Evolutionary conservation across 1,140 invertebrate genomes (phyloP), one percentile per base, ranked within the genome.

Genomic region (Ganaspis sp.): DNA sequence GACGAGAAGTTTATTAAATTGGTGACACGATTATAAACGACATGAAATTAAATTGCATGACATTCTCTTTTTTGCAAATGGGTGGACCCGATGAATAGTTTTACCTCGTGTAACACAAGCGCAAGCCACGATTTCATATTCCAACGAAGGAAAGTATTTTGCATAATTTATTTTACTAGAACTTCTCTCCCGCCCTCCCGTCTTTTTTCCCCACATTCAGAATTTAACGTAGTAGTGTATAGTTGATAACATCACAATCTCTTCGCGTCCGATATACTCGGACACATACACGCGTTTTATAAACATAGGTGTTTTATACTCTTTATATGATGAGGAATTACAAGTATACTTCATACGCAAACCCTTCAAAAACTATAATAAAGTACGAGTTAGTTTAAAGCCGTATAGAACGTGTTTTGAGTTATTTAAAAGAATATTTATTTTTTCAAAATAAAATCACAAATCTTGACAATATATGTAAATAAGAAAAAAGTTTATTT

Each of bases 151-250:
- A 88, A 88, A 88, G 83, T 88, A 87, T 87, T 88, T 88, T 88
- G 84, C 87, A 88, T 88, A 88, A 88, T 88, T 88, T 88, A 88
- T 87, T 88, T 88, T 86, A 86, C 84, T 87, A 82, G 78, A 83
- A 86, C 86, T 83, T 83, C 75, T 79, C 82, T 74, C 73, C 76
- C 64, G 76, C 38, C 40, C 26, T 45, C 37, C 70, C 71, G 73
- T 29, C 21, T 74, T 29, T 9, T 64, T 49, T 9, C 45, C 69
- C 0, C 15, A 70, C 79, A 74, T 76, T 49, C 45, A 17, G 58
- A 29, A 64, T 64, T 64, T 64, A 64, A 64, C 26, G 58, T 64
- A 64, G 26, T 64, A 15, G 54, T 58, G 54, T 58, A 12, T 19
- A 26, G 23, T 29, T 64, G 58, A 64, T 64, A 64, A 64, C 58